Evolutionary conservation across 35 echinoderm and acorn worm species (phyloP), one percentile per base, ranked within the genome.

Genomic region (Strongylocentrotus purpuratus): DNA sequence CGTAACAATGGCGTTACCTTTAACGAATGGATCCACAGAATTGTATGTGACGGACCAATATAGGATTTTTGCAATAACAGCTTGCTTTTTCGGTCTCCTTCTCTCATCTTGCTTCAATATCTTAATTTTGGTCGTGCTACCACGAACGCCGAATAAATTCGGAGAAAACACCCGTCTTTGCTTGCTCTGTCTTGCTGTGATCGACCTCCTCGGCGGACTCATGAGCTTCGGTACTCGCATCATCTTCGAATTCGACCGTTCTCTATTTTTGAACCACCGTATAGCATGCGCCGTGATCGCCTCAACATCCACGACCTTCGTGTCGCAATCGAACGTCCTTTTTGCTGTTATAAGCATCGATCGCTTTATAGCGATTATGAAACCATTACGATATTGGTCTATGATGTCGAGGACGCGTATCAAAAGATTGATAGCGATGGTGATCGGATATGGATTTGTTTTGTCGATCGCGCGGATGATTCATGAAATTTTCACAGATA

Each of bases 81-180:
- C 48, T 93, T 93, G 91, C 31, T 93, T 47, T 28, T 32, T 93
- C 15, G 91, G 45, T 93, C 15, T 48, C 5, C 0, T 58, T 32
- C 47, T 93, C 11, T 47, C 91, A 25, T 11, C n/a, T 6, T 47
- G 9, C n/a, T 32, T 93, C 11, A 93, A 93, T 31, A 47, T 93
- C 41, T 58, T 93, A 0, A 93, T 93, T n/a, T 32, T 93, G 4
- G 12, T 93, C 46, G 48, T 58, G 5, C 48, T 93, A 2, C 91
- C 91, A 31, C 45, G 91, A 31, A 93, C 31, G n/a, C 91, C 17
- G 17, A 50, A 48, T 31, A 93, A 93, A 93, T 93, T 93, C 48
- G 91, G 91, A 47, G 91, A 93, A 93, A 93, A 93, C 28, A 33
- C 33, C 13, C 45, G 91, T 15, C 45, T 93, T 1, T 93, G 91